Evolutionary conservation across 37 sponge, comb jelly and placozoan genomes (phyloP).

Genomic region (Geodia barretti): DNA sequence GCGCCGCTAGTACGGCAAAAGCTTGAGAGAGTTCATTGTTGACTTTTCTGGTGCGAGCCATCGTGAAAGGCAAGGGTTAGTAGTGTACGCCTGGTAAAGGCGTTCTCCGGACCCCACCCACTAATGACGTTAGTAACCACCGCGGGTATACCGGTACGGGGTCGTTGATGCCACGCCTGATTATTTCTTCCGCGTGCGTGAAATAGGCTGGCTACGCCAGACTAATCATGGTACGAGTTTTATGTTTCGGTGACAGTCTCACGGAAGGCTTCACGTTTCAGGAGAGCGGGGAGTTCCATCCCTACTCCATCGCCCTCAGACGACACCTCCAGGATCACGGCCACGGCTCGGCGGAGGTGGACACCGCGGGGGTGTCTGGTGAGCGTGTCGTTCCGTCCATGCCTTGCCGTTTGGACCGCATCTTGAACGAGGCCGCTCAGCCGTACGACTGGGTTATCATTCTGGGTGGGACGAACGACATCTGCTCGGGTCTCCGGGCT

Average conservation of each 20-base stretch:
- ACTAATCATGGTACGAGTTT: neutral
- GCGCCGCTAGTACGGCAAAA: too few species aligned
- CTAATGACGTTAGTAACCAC: too few species aligned
- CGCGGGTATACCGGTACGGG: too few species aligned
- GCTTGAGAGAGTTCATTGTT: too few species aligned
- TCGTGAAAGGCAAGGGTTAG: too few species aligned
- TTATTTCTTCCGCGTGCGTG: too few species aligned
- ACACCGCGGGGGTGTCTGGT: conserved; percentile 36
- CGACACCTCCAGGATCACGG: neutral
- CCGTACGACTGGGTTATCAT: conserved; percentile 34
- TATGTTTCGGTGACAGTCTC: conserved; percentile 25
- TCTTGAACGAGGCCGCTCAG: neutral
- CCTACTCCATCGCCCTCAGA: conserved; percentile 1
- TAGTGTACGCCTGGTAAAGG: too few species aligned
- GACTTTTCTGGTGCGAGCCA: too few species aligned
- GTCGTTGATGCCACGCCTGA: too few species aligned
- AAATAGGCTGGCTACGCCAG: too few species aligned
- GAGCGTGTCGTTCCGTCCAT: conserved; percentile 32
- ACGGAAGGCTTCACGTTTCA: conserved; percentile 24
- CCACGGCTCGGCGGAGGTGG: conserved; percentile 19
- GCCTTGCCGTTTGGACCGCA: conserved; percentile 4
- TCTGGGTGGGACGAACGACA: conserved; percentile 42
- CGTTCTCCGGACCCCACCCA: too few species aligned
- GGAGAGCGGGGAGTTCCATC: conserved; percentile 20
- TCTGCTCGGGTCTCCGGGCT: conserved; percentile 12